Conservation (phyloP, 2,113 vertebrate genomes). For the Macroglossus sobrinus region DNA sequence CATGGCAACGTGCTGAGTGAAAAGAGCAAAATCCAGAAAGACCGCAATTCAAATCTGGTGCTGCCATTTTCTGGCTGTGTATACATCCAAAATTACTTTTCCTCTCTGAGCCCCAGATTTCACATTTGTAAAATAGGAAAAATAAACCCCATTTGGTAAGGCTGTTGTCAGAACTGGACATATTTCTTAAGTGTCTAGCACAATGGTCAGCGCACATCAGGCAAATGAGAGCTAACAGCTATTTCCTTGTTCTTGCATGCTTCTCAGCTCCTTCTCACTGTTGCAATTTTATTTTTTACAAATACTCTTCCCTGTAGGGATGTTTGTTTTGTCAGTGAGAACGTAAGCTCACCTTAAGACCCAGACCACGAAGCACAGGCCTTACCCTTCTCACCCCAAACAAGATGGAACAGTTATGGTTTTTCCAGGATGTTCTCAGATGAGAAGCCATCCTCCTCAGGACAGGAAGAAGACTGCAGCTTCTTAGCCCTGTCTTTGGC, state of each 20-base stretch:
- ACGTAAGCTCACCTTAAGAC: not conserved
- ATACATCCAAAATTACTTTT: not conserved
- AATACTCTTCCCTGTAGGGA: not conserved
- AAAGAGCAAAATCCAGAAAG: slow-evolving; percentile 9
- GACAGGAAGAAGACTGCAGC: not conserved
- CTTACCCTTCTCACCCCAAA: not conserved
- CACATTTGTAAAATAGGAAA: not conserved
- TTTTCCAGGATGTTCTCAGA: not conserved
- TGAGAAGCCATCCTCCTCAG: not conserved
- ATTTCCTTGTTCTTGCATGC: not conserved
- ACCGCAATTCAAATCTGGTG: not conserved
- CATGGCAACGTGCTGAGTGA: not conserved
- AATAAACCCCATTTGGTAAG: not conserved
- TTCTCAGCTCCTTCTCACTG: not conserved
- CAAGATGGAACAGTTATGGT: not conserved
- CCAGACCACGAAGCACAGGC: not conserved
- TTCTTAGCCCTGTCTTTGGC: not conserved
- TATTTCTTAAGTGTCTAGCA: not conserved
- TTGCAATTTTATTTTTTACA: not conserved
- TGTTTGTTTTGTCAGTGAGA: not conserved
- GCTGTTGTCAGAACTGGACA: not conserved
- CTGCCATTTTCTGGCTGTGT: not conserved
- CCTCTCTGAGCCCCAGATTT: not conserved
- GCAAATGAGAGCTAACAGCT: not conserved
- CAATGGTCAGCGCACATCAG: not conserved